Evolutionary conservation across 2,888 invertebrate species (phyloP).

Genomic region (Eurois occulta): DNA sequence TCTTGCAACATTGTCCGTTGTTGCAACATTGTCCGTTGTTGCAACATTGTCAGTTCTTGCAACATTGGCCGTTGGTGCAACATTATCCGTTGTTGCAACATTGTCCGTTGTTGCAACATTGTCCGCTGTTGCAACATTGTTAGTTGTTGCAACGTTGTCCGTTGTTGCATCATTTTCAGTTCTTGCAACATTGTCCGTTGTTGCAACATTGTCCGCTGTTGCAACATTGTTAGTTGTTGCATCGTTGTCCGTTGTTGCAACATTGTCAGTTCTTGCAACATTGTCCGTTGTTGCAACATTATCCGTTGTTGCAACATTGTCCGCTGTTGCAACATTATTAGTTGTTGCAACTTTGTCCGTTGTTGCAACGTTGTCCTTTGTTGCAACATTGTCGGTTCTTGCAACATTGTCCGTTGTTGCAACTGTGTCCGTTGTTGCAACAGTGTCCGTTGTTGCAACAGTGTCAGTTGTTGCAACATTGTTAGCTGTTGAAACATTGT

Average conservation of each 20-base stretch:
- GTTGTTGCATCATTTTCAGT: too few species aligned
- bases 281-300: not conserved
- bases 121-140: too few species aligned
- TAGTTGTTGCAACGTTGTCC: not conserved
- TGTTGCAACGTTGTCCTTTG: rapidly evolving
- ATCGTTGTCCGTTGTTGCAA: too few species aligned
- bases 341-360: not conserved
- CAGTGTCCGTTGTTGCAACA: too few species aligned
- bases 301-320: not conserved
- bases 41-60: not conserved
- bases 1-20: not conserved
- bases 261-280: not conserved
- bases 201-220: not conserved
- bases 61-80: too few species aligned
- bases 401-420: too few species aligned
- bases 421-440: too few species aligned
- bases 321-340: not conserved
- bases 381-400: not conserved
- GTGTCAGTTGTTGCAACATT: too few species aligned
- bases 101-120: too few species aligned
- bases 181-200: not conserved
- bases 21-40: not conserved
- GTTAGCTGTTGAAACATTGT: not conserved
- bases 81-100: too few species aligned
- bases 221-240: not conserved